phyloP scores from a whole-genome alignment of 2,113 vertebrate genomes.

The Amia ocellicauda region DNA sequence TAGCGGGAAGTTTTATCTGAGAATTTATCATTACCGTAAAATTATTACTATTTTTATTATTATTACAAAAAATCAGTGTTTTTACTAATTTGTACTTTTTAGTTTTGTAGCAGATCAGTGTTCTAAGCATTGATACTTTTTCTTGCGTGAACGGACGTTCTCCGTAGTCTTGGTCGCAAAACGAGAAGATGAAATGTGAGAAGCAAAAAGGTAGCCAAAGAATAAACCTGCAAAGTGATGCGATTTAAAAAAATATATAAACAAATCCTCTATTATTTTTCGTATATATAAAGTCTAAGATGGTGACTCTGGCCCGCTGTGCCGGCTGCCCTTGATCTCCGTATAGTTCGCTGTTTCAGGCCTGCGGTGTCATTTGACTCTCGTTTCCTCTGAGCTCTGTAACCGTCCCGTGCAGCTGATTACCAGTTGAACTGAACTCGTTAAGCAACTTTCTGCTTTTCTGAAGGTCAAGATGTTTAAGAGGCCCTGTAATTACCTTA shows the following conservation, averaged over 20 bases:
- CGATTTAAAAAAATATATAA: constrained; percentile 25
- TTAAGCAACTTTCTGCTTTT: too few species aligned
- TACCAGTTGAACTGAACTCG: too few species aligned
- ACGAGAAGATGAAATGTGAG: constrained; percentile 44
- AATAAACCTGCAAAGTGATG: constrained; percentile 38
- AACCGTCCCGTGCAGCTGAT: too few species aligned
- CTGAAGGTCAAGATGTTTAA: too few species aligned
- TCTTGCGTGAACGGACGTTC: constrained; percentile 28
- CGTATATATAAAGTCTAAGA: too few species aligned
- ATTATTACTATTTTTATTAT: constrained; percentile 55
- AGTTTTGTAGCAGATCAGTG: constrained; percentile 33
- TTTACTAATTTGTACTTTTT: constrained; percentile 41
- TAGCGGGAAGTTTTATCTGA: constrained; percentile 41
- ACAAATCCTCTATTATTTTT: constrained; percentile 25
- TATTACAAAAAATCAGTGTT: constrained; percentile 43
- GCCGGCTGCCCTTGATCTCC: too few species aligned
- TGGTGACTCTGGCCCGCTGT: too few species aligned
- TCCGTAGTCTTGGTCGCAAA: constrained; percentile 32
- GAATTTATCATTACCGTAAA: constrained; percentile 45
- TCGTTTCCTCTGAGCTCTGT: too few species aligned
- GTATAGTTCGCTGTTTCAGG: too few species aligned
- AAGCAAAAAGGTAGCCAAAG: constrained; percentile 55
- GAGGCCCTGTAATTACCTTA: too few species aligned
- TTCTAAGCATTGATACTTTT: constrained; percentile 20
- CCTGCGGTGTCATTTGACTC: background rate